Conservation (phyloP, 2,113 vertebrate species). For the Nycticryphes semicollaris region DNA sequence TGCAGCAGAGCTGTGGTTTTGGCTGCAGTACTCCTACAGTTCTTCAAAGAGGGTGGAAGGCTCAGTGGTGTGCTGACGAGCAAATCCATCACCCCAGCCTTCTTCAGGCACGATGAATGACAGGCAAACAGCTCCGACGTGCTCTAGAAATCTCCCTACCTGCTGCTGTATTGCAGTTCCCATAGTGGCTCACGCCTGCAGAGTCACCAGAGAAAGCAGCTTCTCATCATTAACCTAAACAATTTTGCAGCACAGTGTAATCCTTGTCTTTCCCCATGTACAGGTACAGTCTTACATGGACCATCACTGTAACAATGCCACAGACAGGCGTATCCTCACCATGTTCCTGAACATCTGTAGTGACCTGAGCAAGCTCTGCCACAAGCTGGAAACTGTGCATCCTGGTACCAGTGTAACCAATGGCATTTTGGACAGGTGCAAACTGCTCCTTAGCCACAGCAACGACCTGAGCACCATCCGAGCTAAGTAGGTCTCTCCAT, state of each 20-base stretch:
- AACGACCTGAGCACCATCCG: constrained; percentile 75
- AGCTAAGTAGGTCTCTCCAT: constrained; percentile 74
- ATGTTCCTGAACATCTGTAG: constrained; percentile 79
- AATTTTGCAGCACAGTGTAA: not conserved
- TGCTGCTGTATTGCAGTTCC: rapidly evolving
- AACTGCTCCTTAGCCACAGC: constrained; percentile 73
- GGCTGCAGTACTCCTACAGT: not conserved
- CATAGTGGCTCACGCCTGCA: not conserved
- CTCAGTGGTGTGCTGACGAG: not conserved
- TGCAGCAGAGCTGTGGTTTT: not conserved
- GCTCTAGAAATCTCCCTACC: not conserved
- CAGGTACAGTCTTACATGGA: constrained; percentile 82
- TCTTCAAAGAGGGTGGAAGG: not conserved
- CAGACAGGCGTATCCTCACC: constrained; percentile 73
- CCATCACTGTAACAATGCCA: constrained; percentile 76
- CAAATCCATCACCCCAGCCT: not conserved
- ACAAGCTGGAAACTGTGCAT: constrained; percentile 57
- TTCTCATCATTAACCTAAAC: not conserved
- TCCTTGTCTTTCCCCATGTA: not conserved
- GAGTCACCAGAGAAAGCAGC: not conserved
- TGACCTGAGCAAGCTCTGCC: constrained; percentile 68
- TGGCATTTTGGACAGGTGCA: constrained; percentile 72
- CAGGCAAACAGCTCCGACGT: not conserved
- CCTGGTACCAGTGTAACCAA: not conserved
- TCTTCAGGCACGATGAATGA: not conserved